Evolutionary conservation across 2,888 invertebrate species (phyloP), one percentile per base, ranked within the genome.

Genomic region (Spisula solida): DNA sequence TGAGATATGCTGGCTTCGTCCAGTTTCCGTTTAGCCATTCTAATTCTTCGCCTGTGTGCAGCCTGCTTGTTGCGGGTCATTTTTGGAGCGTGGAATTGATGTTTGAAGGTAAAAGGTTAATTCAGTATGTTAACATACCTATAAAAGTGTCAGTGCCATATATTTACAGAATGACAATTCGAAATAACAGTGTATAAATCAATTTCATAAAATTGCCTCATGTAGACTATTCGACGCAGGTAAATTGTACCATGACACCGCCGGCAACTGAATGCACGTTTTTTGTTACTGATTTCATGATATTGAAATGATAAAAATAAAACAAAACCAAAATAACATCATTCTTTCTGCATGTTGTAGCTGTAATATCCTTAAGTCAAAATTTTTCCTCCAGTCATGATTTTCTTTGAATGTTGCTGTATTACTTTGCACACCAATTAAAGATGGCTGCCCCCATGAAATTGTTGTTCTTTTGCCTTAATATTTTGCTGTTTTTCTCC

Each of bases 381-480:
- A 51, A 51, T 51, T 51, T 51, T 51, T 12, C 51, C 4, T 1
- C 1, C 14, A 10, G 51, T 51, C 16, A 16, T 10, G 6, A 16
- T 51, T 8, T 51, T 51, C 14, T 51, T 51, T 5, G 51, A 51
- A 51, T 5, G 2, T 51, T 25, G 25, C 12, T 8, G 8, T 25
- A 25, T 25, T 31, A 75, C 12, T 31, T 31, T 75, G 75, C 75
- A 51, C 81, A 81, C 70, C 80, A 80, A 82, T 41, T 14, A 51
- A 90, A 90, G 16, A 90, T 90, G 90, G 83, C 83, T 31, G 90
- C 90, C 83, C 41, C 86, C 90, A 48, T 79, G 47, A 56, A 51
- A 25, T 18, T 82, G n/a, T 41, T 82, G 18, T 82, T 16, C 31
- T n/a, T 56, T 34, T 60, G 47, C 70, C 48, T 20, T 80, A 75